Base-by-base conservation (phyloP, 2,797 vertebrate genomes). In the Cygnus olor region DNA sequence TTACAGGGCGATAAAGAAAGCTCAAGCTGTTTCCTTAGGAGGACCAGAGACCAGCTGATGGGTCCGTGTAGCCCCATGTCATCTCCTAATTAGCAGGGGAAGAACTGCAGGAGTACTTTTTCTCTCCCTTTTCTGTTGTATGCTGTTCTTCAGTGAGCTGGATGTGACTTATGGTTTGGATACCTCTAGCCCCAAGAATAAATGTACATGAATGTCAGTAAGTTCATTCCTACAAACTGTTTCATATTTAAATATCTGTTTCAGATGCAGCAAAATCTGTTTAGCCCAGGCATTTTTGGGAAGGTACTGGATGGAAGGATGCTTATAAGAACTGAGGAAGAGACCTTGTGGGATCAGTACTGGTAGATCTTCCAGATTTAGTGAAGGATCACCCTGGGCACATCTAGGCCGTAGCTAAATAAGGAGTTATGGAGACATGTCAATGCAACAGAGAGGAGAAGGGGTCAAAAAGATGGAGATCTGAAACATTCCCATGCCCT, bases 241-340 rank as follows among this genome's bases (percentile, higher is more conserved):
- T 88, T 88, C 72, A 28, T 74, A 86, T 76, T 73, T 74, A 65
- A 73, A 54, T 77, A 83, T 44, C 53, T 77, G 11, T 22, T 85
- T 79, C 58, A 78, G 76, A 81, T 54, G 57, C 22, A 56, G 57
- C 66, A 82, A 93, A 89, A 51, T 14, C 18, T 88, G 54, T 71
- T 82, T 71, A 93, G 32, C 44, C 25, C 42, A 61, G 58, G 51
- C 61, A 28, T 36, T 94, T 93, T 82, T n/a, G 78, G 73, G 57
- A 70, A 93, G 38, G 12, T 32, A 66, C 68, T 49, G 74, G 63
- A 57, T 27, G 65, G 73, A 86, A 77, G 19, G 79, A 63, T 81
- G 69, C 71, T 86, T 85, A 63, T 47, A 56, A 80, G 68, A 81
- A 60, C 45, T 84, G 93, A 88, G 40, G 83, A 94, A 69, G 40